phyloP scores from a whole-genome alignment of 2,113 vertebrate species.

The Chlamydotis undulata region DNA sequence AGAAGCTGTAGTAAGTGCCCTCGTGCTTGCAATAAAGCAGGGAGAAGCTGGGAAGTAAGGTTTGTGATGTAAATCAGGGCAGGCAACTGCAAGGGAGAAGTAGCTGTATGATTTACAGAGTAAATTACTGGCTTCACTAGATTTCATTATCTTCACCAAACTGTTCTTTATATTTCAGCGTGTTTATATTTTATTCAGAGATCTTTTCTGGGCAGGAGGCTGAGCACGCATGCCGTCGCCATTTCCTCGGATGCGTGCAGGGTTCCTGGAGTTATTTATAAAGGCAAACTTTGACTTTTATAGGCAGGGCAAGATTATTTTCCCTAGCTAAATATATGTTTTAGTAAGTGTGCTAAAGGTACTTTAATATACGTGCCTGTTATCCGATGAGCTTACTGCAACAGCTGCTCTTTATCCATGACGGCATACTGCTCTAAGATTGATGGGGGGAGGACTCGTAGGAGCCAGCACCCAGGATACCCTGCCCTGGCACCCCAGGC shows the following conservation, averaged over 20 bases:
- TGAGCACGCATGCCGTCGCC: neutral
- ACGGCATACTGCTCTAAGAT: constrained; percentile 37
- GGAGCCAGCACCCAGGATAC: constrained; percentile 12
- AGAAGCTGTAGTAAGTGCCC: neutral
- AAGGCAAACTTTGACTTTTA: constrained; percentile 64
- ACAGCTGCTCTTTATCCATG: constrained; percentile 65
- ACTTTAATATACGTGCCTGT: constrained; percentile 55
- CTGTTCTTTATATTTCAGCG: constrained; percentile 25
- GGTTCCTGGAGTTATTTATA: constrained; percentile 56
- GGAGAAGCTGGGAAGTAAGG: constrained; percentile 5
- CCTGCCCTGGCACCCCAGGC: neutral
- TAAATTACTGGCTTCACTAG: constrained; percentile 57
- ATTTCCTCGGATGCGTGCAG: neutral
- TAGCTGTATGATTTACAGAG: constrained; percentile 55
- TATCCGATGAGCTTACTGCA: constrained; percentile 57
- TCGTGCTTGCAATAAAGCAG: neutral
- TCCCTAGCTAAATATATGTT: constrained; percentile 66
- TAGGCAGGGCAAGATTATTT: constrained; percentile 57
- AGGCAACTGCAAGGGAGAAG: constrained; percentile 25
- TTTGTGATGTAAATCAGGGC: constrained; percentile 49
- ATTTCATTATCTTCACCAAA: constrained; percentile 59
- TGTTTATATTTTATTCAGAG: constrained; percentile 61
- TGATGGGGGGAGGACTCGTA: constrained; percentile 41
- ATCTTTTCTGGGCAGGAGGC: neutral
- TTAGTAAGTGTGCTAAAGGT: constrained; percentile 60